Base-by-base conservation (phyloP, 2,888 invertebrate genomes). In the Lepidocyrtoides sp. region DNA sequence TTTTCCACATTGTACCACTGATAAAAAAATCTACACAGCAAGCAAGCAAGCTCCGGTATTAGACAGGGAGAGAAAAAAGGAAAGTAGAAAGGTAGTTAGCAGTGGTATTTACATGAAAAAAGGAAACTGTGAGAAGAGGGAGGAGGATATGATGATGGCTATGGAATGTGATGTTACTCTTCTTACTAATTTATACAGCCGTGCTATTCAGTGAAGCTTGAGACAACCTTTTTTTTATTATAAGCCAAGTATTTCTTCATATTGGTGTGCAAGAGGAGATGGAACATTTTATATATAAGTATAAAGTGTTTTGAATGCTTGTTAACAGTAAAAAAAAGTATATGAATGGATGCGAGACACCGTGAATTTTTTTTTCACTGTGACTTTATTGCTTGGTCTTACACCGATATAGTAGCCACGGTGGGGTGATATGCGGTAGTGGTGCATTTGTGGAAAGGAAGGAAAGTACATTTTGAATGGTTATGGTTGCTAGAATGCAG, bases 31-130 rank as follows among this genome's bases (percentile, higher is more conserved):
- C 72, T 72, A 72, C 23, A 20, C 72, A 63, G 7, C 41, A 36
- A 0, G 5, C 4, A 36, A 36, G 36, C 36, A 36, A 36, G 36
- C 36, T 36, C 36, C 29, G n/a, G 63, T 63, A 26, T 63, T 32
- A 66, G 14, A 32, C 66, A 26, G 1, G 3, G 32, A 44, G 10
- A 26, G 3, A 14, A 5, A 57, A 17, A 57, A 17, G 14, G 41
- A 41, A 26, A 77, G 51, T 51, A 60, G 81, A 81, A 81, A 81
- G 81, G 81, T 60, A 81, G 81, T 81, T 81, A 81, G 72, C 57
- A 57, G 57, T 75, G 75, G 85, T 75, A 85, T 85, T 85, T 85
- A 75, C 85, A 85, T 85, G 85, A 85, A 41, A 72, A 75, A 72
- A 60, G 81, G 51, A 54, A 77, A 77, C 29, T 32, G 12, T 51